These are phyloP conservation scores for Penaeus japonicus DNA, from an alignment of 1,140 invertebrate species.

Conservation along the genomic window DNA sequence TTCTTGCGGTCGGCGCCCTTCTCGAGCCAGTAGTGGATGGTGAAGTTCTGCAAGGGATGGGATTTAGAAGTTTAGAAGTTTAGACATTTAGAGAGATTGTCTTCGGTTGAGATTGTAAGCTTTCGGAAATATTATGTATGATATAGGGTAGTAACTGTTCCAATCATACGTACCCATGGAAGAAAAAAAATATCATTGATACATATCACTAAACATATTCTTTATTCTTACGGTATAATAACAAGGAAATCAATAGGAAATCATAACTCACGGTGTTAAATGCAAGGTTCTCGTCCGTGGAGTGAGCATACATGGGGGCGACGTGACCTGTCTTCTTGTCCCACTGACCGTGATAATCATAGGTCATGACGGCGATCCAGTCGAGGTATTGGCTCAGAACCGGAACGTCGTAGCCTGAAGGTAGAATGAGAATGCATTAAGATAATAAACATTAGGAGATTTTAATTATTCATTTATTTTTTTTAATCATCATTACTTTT, in stretches of 20 bases:
- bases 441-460: background rate
- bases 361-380: constrained; percentile 87
- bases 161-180: no score
- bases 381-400: constrained; percentile 78
- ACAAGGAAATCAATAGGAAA: background rate
- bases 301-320: constrained; percentile 80
- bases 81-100: background rate
- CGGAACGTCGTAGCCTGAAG: constrained; percentile 78
- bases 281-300: constrained; percentile 73
- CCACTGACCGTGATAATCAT: constrained; percentile 87
- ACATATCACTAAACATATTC: no score
- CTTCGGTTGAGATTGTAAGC: no score
- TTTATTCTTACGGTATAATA: no score
- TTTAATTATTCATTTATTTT: background rate
- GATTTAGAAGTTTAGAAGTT: background rate
- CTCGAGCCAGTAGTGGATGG: constrained; percentile 71
- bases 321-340: constrained; percentile 85
- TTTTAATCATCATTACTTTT: constrained; percentile 4
- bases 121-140: no score
- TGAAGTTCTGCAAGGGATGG: constrained; percentile 69
- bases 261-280: constrained; percentile 64
- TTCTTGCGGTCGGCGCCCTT: constrained; percentile 71
- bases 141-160: no score
- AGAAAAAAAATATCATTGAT: no score
- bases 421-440: constrained; percentile 3